phyloP scores from a whole-genome alignment of 2,888 invertebrate species.

The Salpingus planirostris region DNA sequence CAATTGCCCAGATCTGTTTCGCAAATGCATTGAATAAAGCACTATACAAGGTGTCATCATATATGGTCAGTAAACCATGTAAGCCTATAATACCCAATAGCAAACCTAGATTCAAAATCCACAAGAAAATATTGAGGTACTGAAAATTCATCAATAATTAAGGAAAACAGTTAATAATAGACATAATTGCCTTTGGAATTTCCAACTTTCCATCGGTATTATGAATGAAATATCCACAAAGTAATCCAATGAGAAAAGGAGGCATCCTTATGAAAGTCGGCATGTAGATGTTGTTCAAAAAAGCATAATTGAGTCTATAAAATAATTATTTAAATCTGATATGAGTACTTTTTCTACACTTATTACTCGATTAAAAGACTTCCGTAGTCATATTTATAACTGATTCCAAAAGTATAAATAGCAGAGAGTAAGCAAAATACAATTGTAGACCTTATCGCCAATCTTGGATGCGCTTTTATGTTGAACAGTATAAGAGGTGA shows the following conservation, averaged over 20 bases:
- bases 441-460: conserved; percentile 1
- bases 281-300: conserved; percentile 5
- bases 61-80: neutral
- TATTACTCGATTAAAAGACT: too few relatives aligned
- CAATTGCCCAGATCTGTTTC: conserved; percentile 1
- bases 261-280: conserved; percentile 6
- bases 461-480: conserved; percentile 7
- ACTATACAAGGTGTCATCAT: neutral
- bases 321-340: neutral
- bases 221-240: conserved; percentile 8
- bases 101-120: neutral
- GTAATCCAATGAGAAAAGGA: conserved; percentile 9
- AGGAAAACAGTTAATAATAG: too few relatives aligned
- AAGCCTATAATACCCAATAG: neutral
- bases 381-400: too few relatives aligned
- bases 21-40: conserved; percentile 1
- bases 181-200: too few relatives aligned
- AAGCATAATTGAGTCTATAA: neutral
- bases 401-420: neutral
- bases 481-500: conserved; percentile 9
- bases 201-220: too few relatives aligned
- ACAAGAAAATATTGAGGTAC: neutral
- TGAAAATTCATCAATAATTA: neutral
- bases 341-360: neutral
- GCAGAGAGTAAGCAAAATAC: neutral